phyloP scores from a whole-genome alignment of 2,797 vertebrate species.

The Nannoperca obscura region DNA sequence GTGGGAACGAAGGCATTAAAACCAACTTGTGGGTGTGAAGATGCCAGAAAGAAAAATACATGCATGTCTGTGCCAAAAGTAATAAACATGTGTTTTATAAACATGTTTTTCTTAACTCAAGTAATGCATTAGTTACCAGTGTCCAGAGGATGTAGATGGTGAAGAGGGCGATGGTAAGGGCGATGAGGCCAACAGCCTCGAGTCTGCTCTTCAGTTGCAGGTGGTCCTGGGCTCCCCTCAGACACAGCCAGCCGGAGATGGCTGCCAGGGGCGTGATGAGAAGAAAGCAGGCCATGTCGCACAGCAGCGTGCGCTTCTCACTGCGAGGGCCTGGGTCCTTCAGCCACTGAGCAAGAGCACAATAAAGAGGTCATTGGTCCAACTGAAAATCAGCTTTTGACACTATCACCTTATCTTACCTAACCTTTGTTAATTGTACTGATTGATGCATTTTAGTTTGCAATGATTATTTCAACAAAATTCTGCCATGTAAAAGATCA shows the following conservation, averaged over 20 bases:
- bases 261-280: conserved; percentile 97
- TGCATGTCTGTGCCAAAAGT: background rate
- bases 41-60: background rate
- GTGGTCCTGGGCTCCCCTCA: conserved; percentile 96
- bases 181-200: conserved; percentile 91
- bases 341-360: conserved; percentile 89
- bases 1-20: background rate
- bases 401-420: background rate
- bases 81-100: background rate
- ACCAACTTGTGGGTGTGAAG: conserved; percentile 8
- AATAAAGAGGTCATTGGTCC: background rate
- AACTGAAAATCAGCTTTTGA: background rate
- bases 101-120: background rate
- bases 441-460: background rate
- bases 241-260: conserved; percentile 97
- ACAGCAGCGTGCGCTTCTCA: conserved; percentile 97
- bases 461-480: background rate
- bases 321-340: conserved; percentile 95
- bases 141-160: conserved; percentile 91
- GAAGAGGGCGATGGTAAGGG: conserved; percentile 84
- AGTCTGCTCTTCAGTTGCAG: conserved; percentile 95
- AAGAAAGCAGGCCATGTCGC: conserved; percentile 97
- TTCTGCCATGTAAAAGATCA: background rate
- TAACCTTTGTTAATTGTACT: background rate
- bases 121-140: conserved; percentile 85